phyloP scores from a whole-genome alignment of 2,888 invertebrate genomes.

The Tiliacea aurago region DNA sequence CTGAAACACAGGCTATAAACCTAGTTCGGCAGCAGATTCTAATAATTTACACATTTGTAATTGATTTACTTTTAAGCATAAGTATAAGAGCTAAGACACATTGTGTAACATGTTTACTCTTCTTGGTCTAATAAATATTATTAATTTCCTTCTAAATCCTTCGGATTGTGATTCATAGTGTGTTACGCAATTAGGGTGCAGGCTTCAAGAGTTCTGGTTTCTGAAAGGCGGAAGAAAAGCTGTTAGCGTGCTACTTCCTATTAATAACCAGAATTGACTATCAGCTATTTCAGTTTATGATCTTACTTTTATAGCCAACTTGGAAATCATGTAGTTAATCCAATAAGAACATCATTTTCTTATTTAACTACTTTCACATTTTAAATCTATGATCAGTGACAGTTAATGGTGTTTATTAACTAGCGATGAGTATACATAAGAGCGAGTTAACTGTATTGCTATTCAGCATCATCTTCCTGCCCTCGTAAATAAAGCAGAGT shows the following conservation, averaged over 20 bases:
- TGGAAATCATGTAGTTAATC: conserved; percentile 23
- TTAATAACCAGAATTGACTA: conserved; percentile 24
- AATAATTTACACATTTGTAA: too few relatives aligned
- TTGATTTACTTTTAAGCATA: too few relatives aligned
- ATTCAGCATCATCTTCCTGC: not conserved
- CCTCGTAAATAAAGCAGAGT: too few relatives aligned
- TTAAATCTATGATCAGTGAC: conserved; percentile 18
- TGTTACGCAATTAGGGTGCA: not conserved
- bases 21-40: too few relatives aligned
- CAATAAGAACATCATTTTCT: conserved; percentile 41
- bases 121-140: too few relatives aligned
- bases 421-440: not conserved
- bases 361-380: conserved; percentile 31
- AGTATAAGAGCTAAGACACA: too few relatives aligned
- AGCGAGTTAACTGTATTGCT: not conserved
- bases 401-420: conserved; percentile 18
- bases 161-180: not conserved
- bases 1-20: too few relatives aligned
- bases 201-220: too few relatives aligned
- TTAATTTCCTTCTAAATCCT: not conserved
- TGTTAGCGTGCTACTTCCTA: conserved; percentile 24
- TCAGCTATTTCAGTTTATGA: conserved; percentile 25
- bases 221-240: conserved; percentile 16
- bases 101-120: too few relatives aligned
- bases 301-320: conserved; percentile 35